Evolutionary conservation across 1,140 invertebrate genomes (phyloP).

Genomic region (Archivesica marissinica): DNA sequence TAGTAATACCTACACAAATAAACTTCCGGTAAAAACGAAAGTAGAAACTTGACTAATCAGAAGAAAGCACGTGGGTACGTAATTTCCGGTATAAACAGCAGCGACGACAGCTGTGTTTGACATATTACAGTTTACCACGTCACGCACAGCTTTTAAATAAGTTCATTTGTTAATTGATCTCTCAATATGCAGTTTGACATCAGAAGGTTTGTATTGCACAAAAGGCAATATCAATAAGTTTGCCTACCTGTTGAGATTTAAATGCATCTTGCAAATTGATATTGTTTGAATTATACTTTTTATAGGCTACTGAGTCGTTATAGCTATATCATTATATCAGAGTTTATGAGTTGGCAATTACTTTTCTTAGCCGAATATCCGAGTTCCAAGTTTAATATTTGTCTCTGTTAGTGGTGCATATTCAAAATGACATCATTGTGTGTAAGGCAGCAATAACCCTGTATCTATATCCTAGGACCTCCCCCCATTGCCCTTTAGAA

Average conservation of each 20-base stretch:
- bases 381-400: neutral
- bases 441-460: neutral
- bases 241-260: neutral
- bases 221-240: neutral
- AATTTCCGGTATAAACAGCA: slow-evolving; percentile 39
- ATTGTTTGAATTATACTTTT: neutral
- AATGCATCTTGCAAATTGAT: neutral
- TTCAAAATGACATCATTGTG: neutral
- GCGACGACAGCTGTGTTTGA: neutral
- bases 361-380: neutral
- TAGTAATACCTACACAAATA: no score
- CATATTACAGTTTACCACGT: slow-evolving; percentile 20
- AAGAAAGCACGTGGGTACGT: slow-evolving; percentile 35
- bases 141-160: neutral
- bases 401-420: neutral
- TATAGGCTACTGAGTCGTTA: neutral
- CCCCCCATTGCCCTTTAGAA: no score
- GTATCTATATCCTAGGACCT: no score
- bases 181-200: slow-evolving; percentile 62
- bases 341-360: neutral
- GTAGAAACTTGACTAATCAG: slow-evolving; percentile 34
- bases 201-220: slow-evolving; percentile 35
- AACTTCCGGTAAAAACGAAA: slow-evolving; percentile 16
- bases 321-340: no score
- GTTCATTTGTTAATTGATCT: neutral